Percentiles rank a stretch among this genome's conserved stretches.
Conservation (phyloP, 2,113 vertebrate species). For the Leptobrachium ailaonicum region DNA sequence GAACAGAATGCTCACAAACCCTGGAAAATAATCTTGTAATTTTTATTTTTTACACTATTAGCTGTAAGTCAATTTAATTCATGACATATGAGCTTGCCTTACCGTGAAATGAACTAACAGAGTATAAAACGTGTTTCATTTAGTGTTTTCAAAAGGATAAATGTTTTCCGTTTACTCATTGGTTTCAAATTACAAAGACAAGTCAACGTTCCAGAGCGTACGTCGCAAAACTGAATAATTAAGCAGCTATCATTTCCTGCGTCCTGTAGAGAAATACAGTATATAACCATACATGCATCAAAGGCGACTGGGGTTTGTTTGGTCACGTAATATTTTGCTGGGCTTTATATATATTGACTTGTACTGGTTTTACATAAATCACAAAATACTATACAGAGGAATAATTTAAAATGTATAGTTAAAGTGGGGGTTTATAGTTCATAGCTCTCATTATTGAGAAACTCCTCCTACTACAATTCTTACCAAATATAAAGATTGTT, state of each 20-base stretch:
- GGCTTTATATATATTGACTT: no score
- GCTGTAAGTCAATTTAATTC: conserved; percentile 36
- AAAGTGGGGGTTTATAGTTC: no score
- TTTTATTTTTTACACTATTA: conserved; percentile 29
- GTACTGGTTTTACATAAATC: no score
- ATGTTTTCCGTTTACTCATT: conserved; percentile 42
- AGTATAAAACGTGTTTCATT: conserved; percentile 41
- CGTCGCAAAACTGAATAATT: conserved; percentile 36
- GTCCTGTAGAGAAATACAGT: not conserved
- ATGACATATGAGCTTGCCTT: conserved; percentile 26
- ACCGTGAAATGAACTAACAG: conserved; percentile 45
- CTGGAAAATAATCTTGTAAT: conserved; percentile 1
- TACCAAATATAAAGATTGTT: no score
- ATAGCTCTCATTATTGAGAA: no score
- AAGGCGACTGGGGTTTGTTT: not conserved
- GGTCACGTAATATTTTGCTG: no score
- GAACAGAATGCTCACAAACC: not conserved
- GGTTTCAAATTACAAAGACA: conserved; percentile 42
- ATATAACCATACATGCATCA: not conserved
- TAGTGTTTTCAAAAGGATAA: conserved; percentile 41
- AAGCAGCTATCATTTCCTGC: conserved; percentile 33
- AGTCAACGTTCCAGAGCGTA: conserved; percentile 22
- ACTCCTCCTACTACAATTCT: no score
- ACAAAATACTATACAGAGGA: no score
- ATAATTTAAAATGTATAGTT: no score